phyloP scores from a whole-genome alignment of 2,888 invertebrate genomes.

The Allacma fusca region DNA sequence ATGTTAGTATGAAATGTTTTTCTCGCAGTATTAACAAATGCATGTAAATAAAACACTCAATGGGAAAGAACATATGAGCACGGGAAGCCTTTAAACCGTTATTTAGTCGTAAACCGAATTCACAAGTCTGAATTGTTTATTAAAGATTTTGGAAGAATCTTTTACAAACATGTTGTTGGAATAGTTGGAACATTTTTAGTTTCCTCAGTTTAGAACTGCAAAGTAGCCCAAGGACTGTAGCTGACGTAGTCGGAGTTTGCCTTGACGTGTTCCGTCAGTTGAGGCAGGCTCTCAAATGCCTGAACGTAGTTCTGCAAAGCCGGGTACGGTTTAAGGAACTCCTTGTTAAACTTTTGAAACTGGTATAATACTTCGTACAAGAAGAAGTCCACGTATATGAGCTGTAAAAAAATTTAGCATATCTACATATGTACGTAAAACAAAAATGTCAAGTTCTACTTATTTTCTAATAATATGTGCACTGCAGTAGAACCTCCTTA shows the following conservation, averaged over 20 bases:
- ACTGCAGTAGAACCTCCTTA: too few relatives aligned
- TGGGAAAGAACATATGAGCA: too few relatives aligned
- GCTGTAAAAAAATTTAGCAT: slow-evolving; percentile 59
- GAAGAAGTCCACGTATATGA: slow-evolving; percentile 65
- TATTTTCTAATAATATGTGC: too few relatives aligned
- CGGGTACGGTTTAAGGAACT: slow-evolving; percentile 62
- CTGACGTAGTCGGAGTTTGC: slow-evolving; percentile 60
- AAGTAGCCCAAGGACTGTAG: slow-evolving; percentile 26
- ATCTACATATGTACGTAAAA: too few relatives aligned
- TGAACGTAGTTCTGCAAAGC: slow-evolving; percentile 63
- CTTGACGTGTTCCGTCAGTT: slow-evolving; percentile 62
- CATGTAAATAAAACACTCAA: too few relatives aligned
- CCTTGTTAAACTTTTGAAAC: slow-evolving; percentile 62
- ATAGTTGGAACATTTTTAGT: not conserved
- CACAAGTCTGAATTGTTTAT: too few relatives aligned
- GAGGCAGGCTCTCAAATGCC: slow-evolving; percentile 63
- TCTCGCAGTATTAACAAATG: too few relatives aligned
- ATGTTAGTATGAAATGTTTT: too few relatives aligned
- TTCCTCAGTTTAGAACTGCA: not conserved
- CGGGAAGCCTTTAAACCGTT: too few relatives aligned
- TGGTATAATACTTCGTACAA: slow-evolving; percentile 65
- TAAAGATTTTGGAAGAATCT: too few relatives aligned
- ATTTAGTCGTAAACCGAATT: too few relatives aligned
- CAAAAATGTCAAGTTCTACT: too few relatives aligned
- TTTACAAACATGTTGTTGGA: not conserved